Conservation (phyloP, 2,797 vertebrate species). For the Atherinosoma microstoma region DNA sequence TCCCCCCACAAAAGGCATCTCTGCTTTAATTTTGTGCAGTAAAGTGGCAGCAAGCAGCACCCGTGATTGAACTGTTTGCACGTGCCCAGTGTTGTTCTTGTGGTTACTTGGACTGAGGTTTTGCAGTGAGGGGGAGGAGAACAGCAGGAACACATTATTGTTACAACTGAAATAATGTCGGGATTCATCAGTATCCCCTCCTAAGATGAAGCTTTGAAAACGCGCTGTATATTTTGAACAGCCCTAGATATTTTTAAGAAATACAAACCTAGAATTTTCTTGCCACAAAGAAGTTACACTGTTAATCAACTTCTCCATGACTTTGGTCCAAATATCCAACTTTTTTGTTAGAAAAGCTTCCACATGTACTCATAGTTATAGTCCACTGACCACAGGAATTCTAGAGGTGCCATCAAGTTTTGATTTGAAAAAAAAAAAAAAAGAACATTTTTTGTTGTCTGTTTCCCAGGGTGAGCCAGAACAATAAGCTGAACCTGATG, state of each 20-base stretch:
- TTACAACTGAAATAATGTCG: not conserved
- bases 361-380: not conserved
- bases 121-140: not conserved
- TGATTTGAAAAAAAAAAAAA: not conserved
- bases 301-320: not conserved
- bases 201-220: not conserved
- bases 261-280: not conserved
- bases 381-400: not conserved
- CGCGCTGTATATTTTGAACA: not conserved
- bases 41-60: too few relatives aligned
- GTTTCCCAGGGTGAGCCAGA: constrained; percentile 89
- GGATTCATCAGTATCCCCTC: not conserved
- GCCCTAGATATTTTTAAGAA: not conserved
- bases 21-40: too few relatives aligned
- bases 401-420: not conserved
- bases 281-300: not conserved
- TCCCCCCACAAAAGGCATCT: not conserved
- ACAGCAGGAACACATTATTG: not conserved
- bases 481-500: constrained; percentile 91
- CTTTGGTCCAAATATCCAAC: not conserved
- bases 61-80: not conserved
- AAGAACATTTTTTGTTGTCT: constrained; percentile 52
- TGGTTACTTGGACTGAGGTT: not conserved
- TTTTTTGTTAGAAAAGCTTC: not conserved
- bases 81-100: too few relatives aligned